Conservation (phyloP, 2,797 vertebrate species). For the Uromys caudimaculatus region DNA sequence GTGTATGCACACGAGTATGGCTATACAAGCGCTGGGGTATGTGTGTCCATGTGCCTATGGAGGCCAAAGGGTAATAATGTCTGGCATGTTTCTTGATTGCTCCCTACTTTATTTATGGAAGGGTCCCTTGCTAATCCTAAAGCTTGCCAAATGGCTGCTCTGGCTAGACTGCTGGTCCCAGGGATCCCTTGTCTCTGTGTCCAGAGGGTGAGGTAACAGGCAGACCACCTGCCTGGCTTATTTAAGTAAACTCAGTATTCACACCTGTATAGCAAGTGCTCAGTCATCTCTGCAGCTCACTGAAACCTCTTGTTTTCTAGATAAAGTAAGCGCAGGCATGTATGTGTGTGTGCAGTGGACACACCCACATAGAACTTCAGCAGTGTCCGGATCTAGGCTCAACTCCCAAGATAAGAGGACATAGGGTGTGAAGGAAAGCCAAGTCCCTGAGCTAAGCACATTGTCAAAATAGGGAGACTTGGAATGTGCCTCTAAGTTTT, state of each 20-base stretch:
- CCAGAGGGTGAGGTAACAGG: not conserved
- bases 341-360: not conserved
- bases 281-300: not conserved
- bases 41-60: not conserved
- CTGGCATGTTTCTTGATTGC: not conserved
- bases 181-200: not conserved
- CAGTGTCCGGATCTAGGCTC: not conserved
- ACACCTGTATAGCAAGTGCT: not conserved
- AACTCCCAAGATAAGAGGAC: not conserved
- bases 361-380: not conserved
- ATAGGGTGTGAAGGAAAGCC: not conserved
- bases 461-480: slow-evolving; percentile 1
- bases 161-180: not conserved
- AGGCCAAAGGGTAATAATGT: not conserved
- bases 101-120: not conserved
- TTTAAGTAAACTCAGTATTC: not conserved
- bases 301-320: not conserved
- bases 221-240: not conserved
- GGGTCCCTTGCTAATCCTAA: not conserved
- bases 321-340: not conserved
- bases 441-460: not conserved
- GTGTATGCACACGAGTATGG: not conserved
- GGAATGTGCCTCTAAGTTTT: slow-evolving; percentile 45
- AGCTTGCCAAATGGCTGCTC: not conserved
- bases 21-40: not conserved